Base-by-base conservation (phyloP, 1,140 invertebrate genomes). In the Drosophila arizonae region DNA sequence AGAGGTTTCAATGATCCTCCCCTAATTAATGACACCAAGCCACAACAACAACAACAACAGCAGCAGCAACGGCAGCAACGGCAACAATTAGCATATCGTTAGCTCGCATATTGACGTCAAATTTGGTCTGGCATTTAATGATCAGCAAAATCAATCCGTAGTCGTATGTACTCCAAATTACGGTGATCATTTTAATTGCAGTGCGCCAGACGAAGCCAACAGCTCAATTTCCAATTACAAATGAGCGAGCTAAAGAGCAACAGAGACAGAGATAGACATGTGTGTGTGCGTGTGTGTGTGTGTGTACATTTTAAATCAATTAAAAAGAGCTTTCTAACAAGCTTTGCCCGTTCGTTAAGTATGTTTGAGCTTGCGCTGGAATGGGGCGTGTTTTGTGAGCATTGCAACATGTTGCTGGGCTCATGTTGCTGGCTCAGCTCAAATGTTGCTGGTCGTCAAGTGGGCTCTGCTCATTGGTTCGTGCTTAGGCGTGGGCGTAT, bases 131-230 rank as follows among this genome's bases (percentile, higher is more conserved):
- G 60, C 60, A 69, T 69, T 73, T 73, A 73, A 73, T 73, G 71
- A 73, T 43, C 51, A 51, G 71, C 71, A 57, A 68, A 66, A 67
- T 11, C 57, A 76, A 85, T 76, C 75, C 77, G 64, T 65, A 86
- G 60, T 72, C 70, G 63, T 79, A 24, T 24, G 21, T 3, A 79
- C 72, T 71, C 45, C 33, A 87, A 88, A 89, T 88, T 84, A 88
- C 85, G 79, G 84, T 89, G 77, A 89, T 88, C 84, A 85, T 51
- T 80, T 88, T 88, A 88, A 88, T 88, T 80, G 80, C 74, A 88
- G 68, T 88, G 84, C 85, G 85, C 85, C 84, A 72, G 65, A 52
- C 48, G 54, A 63, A 60, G 26, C 61, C 45, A 26, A 58, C 50
- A n/a, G 51, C 62, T 30, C 55, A 39, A 11, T 39, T 11, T 9